These are phyloP conservation scores for Meteorus sp. DNA, from an alignment of 1,140 invertebrate species.

Conservation along the genomic window DNA sequence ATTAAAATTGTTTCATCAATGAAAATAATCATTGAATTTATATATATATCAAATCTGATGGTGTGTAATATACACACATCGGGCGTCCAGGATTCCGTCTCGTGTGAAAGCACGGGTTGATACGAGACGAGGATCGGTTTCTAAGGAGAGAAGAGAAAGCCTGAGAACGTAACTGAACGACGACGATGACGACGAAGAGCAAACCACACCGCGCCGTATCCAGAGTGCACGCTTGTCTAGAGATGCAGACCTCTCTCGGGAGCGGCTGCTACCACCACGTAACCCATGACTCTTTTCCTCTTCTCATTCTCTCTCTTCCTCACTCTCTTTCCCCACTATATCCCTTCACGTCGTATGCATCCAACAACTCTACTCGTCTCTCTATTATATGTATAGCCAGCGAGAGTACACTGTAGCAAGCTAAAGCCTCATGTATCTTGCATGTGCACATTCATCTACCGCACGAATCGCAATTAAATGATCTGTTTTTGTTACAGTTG, in stretches of 20 bases:
- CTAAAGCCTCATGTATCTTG: no score
- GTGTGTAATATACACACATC: conserved; percentile 1
- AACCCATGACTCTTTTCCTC: conserved; percentile 17
- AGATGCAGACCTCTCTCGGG: conserved; percentile 34
- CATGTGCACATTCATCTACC: not conserved
- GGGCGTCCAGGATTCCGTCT: conserved; percentile 30
- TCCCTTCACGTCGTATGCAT: no score
- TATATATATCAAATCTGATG: no score
- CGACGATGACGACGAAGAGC: conserved; percentile 26
- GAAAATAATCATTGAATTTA: conserved; percentile 17
- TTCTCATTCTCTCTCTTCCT: not conserved
- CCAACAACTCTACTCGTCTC: no score
- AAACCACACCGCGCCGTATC: conserved; percentile 46
- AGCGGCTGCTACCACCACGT: conserved; percentile 37
- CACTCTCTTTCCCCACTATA: not conserved
- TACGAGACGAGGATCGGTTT: conserved; percentile 44
- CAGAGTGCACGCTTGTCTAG: conserved; percentile 40
- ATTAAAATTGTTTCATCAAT: conserved; percentile 20
- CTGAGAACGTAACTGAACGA: conserved; percentile 51
- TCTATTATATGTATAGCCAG: no score
- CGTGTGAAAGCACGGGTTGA: conserved; percentile 54
- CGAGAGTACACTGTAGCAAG: no score
- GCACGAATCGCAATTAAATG: conserved; percentile 11
- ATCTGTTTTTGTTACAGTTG: not conserved
- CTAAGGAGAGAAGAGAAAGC: conserved; percentile 57